Percentiles rank a stretch among this genome's conserved stretches.
Evolutionary conservation across 2,113 vertebrate species (phyloP).

Genomic region (Colaptes auratus): DNA sequence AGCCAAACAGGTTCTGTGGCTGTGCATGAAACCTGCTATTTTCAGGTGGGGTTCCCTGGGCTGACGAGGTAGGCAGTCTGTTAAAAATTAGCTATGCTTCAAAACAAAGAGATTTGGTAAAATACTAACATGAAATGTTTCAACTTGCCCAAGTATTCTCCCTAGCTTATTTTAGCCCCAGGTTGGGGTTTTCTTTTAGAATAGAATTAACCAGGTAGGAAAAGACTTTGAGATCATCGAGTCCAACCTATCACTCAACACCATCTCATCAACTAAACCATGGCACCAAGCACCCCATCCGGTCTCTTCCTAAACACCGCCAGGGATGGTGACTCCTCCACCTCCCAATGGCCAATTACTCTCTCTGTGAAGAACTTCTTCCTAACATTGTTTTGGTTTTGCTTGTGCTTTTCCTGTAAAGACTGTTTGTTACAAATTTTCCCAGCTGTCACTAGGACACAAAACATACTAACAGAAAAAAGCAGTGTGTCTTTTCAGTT

Average conservation of each 20-base stretch:
- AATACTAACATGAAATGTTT: slow-evolving; percentile 46
- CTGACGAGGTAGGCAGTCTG: neutral
- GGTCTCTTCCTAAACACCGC: no score
- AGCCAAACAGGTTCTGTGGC: neutral
- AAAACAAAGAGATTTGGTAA: neutral
- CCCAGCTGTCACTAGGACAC: neutral
- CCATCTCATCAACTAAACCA: no score
- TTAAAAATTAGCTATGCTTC: neutral
- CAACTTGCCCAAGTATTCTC: slow-evolving; percentile 9
- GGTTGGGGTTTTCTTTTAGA: neutral
- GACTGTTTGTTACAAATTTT: neutral
- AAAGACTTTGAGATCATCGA: no score
- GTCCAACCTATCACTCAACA: no score
- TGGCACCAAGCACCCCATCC: no score
- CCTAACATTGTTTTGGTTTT: neutral
- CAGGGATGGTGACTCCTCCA: no score
- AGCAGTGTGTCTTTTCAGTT: neutral
- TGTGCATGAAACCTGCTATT: neutral
- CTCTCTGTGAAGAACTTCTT: no score
- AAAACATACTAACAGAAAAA: neutral
- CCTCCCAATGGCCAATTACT: no score
- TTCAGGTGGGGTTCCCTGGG: neutral
- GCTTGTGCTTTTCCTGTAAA: neutral
- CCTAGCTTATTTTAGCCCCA: neutral
- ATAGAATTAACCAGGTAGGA: no score